phyloP scores from a whole-genome alignment of 1,140 invertebrate species.

The Zaprionus tsacasi region DNA sequence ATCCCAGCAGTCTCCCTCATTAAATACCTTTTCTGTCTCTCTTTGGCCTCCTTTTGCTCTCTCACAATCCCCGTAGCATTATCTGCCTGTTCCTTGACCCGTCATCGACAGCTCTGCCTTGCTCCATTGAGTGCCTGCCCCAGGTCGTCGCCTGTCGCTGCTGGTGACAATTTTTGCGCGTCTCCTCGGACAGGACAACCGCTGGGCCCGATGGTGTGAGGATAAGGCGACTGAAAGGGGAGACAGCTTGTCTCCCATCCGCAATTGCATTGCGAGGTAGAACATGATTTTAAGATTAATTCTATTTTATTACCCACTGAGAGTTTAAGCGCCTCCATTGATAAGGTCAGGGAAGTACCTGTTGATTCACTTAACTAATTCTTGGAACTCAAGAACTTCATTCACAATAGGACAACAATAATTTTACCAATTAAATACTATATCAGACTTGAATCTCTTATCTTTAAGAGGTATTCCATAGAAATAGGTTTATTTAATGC shows the following conservation, averaged over 20 bases:
- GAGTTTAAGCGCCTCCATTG: not conserved
- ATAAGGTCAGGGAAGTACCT: not conserved
- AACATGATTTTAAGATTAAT: not conserved
- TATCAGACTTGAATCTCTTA: too few species aligned
- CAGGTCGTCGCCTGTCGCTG: slow-evolving; percentile 53
- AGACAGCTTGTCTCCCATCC: not conserved
- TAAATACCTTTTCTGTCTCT: not conserved
- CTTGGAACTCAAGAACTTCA: not conserved
- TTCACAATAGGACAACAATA: too few species aligned
- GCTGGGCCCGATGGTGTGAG: slow-evolving; percentile 41
- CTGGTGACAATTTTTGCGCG: slow-evolving; percentile 76
- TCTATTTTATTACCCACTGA: not conserved
- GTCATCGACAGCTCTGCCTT: slow-evolving; percentile 25
- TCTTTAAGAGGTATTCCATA: too few species aligned
- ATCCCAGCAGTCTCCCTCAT: not conserved
- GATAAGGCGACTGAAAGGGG: slow-evolving; percentile 5
- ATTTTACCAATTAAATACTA: too few species aligned
- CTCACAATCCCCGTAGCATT: slow-evolving; percentile 40
- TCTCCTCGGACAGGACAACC: slow-evolving; percentile 56
- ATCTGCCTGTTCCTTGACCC: slow-evolving; percentile 39
- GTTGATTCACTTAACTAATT: not conserved
- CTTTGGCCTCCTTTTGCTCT: not conserved
- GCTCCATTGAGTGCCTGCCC: not conserved
- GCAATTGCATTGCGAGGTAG: not conserved
- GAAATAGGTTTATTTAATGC: too few species aligned